phyloP scores from a whole-genome alignment of 2,888 invertebrate species.

The Ptilodon capucinus region DNA sequence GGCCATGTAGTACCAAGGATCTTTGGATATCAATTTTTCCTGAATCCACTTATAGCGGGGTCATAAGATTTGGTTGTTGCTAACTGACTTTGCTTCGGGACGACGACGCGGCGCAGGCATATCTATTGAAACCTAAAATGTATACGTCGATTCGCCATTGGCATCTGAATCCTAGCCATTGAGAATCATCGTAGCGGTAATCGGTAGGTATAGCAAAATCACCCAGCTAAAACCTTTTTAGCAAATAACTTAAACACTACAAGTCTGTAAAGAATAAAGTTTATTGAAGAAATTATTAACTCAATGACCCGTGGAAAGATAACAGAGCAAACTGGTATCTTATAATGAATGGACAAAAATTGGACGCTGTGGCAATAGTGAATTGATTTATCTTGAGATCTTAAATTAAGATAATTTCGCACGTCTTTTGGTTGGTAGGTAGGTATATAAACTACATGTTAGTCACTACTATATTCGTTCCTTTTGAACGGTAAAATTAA shows the following conservation, averaged over 20 bases:
- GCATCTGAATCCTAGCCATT: not conserved
- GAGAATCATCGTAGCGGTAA: not conserved
- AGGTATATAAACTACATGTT: not conserved
- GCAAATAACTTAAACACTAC: not conserved
- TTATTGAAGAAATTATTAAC: too few relatives aligned
- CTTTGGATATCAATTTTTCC: too few relatives aligned
- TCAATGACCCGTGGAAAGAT: too few relatives aligned
- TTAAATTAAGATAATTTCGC: not conserved
- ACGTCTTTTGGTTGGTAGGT: not conserved
- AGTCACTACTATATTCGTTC: not conserved
- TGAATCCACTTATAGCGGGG: too few relatives aligned
- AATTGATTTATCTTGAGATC: not conserved
- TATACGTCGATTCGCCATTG: not conserved
- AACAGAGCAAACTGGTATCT: too few relatives aligned
- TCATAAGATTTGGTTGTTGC: too few relatives aligned
- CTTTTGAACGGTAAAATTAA: constrained; percentile 10
- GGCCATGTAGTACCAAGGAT: too few relatives aligned
- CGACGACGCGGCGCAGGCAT: too few relatives aligned
- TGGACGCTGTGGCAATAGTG: too few relatives aligned
- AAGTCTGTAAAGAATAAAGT: too few relatives aligned
- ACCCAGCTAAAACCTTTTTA: not conserved
- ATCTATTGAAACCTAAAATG: not conserved
- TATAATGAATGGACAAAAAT: too few relatives aligned
- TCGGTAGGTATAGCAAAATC: not conserved
- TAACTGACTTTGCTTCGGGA: not conserved